Base-by-base conservation (phyloP, 2,888 invertebrate genomes). In the Heterodera filipjevi region DNA sequence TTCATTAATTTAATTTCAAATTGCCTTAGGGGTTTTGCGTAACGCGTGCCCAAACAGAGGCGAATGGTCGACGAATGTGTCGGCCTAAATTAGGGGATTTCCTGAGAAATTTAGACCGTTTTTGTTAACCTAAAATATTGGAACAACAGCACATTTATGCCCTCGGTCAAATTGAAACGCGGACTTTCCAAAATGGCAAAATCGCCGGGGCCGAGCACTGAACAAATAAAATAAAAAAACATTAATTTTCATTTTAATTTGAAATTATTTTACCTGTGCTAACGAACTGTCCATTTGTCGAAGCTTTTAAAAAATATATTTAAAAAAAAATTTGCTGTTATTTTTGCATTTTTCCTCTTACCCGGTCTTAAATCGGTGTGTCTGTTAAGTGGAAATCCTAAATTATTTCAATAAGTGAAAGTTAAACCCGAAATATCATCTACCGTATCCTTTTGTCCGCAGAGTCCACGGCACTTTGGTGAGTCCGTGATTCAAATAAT, bases 381-480 rank as follows among this genome's bases (percentile, higher is more conserved):
- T 44, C 86, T 83, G 16, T 84, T 84, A n/a, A 88, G 72, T 10
- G 88, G 88, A 81, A 85, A 88, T 3, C 88, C 68, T 68, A 27
- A 35, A 22, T 2, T 6, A 10, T 59, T 59, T 6, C 8, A 0
- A 6, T 59, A 59, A 27, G 3, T 14, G 16, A 3, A 49, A 49
- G 16, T 49, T 0, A 14, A 19, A 49, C 16, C 49, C 49, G 3
- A 49, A 49, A 49, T 19, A 14, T 19, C 49, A 44, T 44, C 35
- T 22, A 68, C 68, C 88, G 80, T 88, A 88, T 19, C 85, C 84
- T 46, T 79, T 80, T 53, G 85, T 87, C 66, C 87, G 79, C 77
- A 88, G 71, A 10, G 88, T 88, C 88, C 88, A 88, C 33, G 88
- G 88, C 73, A 87, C 87, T 76, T 88, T 88, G 2, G 88, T 88